Conservation (phyloP, 2,888 invertebrate genomes). For the Mellilla xanthometata region DNA sequence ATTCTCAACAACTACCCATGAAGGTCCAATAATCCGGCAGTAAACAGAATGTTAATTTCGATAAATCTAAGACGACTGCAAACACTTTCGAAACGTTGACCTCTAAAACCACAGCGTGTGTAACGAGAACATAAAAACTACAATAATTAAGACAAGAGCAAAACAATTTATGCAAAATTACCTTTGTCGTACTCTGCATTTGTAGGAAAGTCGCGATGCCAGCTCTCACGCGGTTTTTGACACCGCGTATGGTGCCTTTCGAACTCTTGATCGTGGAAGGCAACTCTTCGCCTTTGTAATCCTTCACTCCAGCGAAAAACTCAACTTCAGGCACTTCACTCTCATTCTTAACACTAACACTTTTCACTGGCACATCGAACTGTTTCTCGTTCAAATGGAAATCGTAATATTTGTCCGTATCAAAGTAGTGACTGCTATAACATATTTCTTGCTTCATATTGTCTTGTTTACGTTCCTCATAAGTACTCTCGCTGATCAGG, state of each 20-base stretch:
- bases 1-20: constrained; percentile 53
- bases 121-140: constrained; percentile 51
- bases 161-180: constrained; percentile 56
- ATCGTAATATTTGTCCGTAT: constrained; percentile 90
- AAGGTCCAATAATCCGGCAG: constrained; percentile 50
- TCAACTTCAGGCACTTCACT: constrained; percentile 73
- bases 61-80: constrained; percentile 51
- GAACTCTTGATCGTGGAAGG: constrained; percentile 93
- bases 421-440: constrained; percentile 83
- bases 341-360: constrained; percentile 74
- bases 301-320: constrained; percentile 91
- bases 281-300: constrained; percentile 84
- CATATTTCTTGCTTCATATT: constrained; percentile 70
- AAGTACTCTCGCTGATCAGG: constrained; percentile 85
- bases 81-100: constrained; percentile 71
- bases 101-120: constrained; percentile 72
- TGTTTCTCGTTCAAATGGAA: constrained; percentile 91
- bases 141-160: constrained; percentile 43
- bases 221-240: constrained; percentile 96
- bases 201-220: constrained; percentile 97
- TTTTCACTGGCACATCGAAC: constrained; percentile 73
- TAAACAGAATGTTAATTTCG: constrained; percentile 49
- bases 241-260: constrained; percentile 96
- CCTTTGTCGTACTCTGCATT: constrained; percentile 91
- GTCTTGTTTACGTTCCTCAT: constrained; percentile 84